phyloP scores from a whole-genome alignment of 2,888 invertebrate genomes.

The Epinotia ramella region DNA sequence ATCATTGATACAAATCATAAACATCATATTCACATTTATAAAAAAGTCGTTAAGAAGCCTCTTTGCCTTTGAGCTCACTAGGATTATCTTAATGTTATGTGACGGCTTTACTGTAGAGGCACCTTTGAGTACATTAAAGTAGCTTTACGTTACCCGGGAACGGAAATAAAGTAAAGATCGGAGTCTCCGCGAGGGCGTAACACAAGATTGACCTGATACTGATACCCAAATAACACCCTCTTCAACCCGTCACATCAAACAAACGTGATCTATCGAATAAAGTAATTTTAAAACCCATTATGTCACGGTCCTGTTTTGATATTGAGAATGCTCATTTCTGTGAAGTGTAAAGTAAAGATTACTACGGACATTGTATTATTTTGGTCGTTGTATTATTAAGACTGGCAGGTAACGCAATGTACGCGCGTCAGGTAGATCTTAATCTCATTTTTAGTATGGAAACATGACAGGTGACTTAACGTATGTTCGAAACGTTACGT shows the following conservation, averaged over 20 bases:
- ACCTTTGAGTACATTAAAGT: conserved; percentile 47
- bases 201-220: conserved; percentile 52
- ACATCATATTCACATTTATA: no score
- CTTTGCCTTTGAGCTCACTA: neutral
- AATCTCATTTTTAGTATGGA: no score
- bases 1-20: no score
- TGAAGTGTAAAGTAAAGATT: neutral
- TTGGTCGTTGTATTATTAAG: neutral
- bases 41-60: neutral
- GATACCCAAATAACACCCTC: conserved; percentile 65
- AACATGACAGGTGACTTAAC: no score
- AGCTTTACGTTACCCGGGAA: conserved; percentile 52
- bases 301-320: neutral
- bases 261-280: conserved; percentile 47
- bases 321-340: neutral
- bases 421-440: no score
- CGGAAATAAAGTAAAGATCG: conserved; percentile 64
- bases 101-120: conserved; percentile 24
- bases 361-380: neutral
- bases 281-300: conserved; percentile 43
- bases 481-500: no score
- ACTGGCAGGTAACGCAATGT: no score
- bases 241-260: conserved; percentile 64
- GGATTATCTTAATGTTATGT: conserved; percentile 19
- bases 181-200: conserved; percentile 57